phyloP scores from a whole-genome alignment of 2,888 invertebrate genomes.

The Cheilosia grossa region DNA sequence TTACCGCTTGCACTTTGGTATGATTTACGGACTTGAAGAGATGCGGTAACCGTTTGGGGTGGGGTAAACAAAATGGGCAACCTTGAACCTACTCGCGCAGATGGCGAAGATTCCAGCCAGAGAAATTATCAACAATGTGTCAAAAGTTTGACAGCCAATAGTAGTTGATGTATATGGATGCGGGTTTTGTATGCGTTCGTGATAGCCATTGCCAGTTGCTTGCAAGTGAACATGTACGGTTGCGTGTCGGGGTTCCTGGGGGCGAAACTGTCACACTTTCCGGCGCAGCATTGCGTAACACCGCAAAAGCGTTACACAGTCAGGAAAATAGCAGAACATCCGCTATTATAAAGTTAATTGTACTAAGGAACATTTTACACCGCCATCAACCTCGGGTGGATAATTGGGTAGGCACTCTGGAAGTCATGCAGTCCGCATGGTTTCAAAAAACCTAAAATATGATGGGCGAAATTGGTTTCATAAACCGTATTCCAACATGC shows the following conservation, averaged over 20 bases:
- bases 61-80: slow-evolving; percentile 21
- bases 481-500: background rate
- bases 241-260: slow-evolving; percentile 26
- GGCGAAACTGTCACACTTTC: slow-evolving; percentile 22
- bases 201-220: slow-evolving; percentile 2
- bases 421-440: no score
- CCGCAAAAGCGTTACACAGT: background rate
- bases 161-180: background rate
- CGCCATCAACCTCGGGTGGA: background rate
- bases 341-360: slow-evolving; percentile 10
- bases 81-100: slow-evolving; percentile 49
- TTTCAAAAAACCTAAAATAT: no score
- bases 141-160: slow-evolving; percentile 5
- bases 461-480: background rate
- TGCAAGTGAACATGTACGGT: background rate
- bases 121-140: slow-evolving; percentile 22
- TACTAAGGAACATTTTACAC: background rate
- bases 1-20: slow-evolving; percentile 24
- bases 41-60: slow-evolving; percentile 33
- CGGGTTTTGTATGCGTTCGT: background rate
- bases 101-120: slow-evolving; percentile 12
- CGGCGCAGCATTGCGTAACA: slow-evolving; percentile 11
- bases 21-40: slow-evolving; percentile 21
- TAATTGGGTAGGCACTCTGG: no score
- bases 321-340: slow-evolving; percentile 6